Base-by-base conservation (phyloP, 2,888 invertebrate species). In the Gerris lacustris region DNA sequence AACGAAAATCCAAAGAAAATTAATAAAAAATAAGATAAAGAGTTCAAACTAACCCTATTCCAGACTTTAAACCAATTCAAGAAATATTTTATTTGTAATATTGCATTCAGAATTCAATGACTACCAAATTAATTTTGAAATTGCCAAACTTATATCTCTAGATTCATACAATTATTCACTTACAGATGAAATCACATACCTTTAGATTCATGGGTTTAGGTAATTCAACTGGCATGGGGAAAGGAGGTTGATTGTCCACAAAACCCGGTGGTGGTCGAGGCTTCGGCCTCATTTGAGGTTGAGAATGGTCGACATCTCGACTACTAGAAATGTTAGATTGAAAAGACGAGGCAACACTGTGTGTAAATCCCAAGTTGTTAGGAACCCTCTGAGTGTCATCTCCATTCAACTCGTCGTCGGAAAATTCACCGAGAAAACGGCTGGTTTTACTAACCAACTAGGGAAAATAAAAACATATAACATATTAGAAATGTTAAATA, bases 181-280 rank as follows among this genome's bases (percentile, higher is more conserved):
- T 31, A 31, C 31, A 31, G 31, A 31, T 31, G 31, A 31, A 31
- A 31, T 31, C 31, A 31, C 31, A 31, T 55, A 55, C 55, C 55
- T 55, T 55, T 11, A 55, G 55, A 15, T 55, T 55, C 9, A 55
- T 55, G 15, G 55, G 55, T 5, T 55, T 55, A 55, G 55, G 55
- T 55, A 15, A 5, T 55, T 55, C 55, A 11, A 55, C 55, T 11
- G 55, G 55, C 55, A 55, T 55, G 15, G 55, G 55, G 55, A 55
- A 55, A 11, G 55, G 55, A 9, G 9, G 55, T 11, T 55, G 55
- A 55, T 55, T 55, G 15, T 55, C 55, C 9, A 64, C 31, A 31
- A 64, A 64, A 18, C 64, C 64, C 7, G 64, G 64, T 4, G 64
- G 64, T n/a, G 64, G 64, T 17, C 64, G 11, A 64, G 64, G 9